A percentile compares a stretch with the other conserved stretches of the same genome.
Conservation (phyloP, 1,140 invertebrate genomes). For the Hypothenemus hampei region DNA sequence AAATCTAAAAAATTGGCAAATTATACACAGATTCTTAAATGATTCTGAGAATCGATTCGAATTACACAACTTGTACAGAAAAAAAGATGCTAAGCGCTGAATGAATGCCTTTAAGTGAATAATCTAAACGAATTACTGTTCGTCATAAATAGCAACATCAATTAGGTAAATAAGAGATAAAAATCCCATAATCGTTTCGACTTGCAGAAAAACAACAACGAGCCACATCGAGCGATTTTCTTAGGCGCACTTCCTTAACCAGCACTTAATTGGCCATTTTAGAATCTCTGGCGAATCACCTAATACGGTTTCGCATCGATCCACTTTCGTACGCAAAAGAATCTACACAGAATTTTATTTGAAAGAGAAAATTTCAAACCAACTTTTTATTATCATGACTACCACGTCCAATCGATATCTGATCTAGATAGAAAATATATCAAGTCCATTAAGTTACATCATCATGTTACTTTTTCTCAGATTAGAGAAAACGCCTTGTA, state of each 20-base stretch:
- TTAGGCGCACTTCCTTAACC: conserved; percentile 26
- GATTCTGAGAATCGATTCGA: too few relatives aligned
- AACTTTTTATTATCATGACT: too few relatives aligned
- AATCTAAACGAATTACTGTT: conserved; percentile 1
- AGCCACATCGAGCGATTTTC: conserved; percentile 13
- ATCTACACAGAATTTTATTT: conserved; percentile 26
- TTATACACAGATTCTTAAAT: too few relatives aligned
- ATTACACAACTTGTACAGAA: too few relatives aligned
- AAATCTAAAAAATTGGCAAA: too few relatives aligned
- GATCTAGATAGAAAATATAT: too few relatives aligned
- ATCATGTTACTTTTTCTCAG: too few relatives aligned
- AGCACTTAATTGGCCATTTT: conserved; percentile 24
- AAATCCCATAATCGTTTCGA: conserved; percentile 22
- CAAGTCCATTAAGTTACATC: too few relatives aligned
- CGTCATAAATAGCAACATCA: conserved; percentile 25
- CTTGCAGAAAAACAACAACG: conserved; percentile 16
- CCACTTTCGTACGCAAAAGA: conserved; percentile 28
- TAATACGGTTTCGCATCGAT: conserved; percentile 26
- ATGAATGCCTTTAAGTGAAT: not conserved
- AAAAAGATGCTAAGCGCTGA: too few relatives aligned
- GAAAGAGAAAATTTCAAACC: conserved; percentile 27
- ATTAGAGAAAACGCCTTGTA: too few relatives aligned
- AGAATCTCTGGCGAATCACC: conserved; percentile 27
- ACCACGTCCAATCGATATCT: too few relatives aligned
- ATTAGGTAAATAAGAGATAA: conserved; percentile 29